phyloP scores from a whole-genome alignment of 2,888 invertebrate species.

The Orgyia antiqua region DNA sequence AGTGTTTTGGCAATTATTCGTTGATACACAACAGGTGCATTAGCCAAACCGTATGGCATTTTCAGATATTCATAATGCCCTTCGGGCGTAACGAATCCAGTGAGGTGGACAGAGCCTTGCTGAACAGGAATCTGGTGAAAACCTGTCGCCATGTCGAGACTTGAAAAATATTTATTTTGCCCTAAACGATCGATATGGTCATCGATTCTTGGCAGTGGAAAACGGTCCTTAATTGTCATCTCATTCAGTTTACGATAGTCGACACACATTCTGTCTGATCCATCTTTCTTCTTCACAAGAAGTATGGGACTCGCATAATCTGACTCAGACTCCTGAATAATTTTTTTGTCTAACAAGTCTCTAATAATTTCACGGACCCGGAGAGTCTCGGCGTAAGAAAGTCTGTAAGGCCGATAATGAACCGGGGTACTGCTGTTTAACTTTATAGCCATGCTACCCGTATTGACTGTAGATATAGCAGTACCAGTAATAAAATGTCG shows the following conservation, averaged over 20 bases:
- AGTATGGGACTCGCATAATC: neutral
- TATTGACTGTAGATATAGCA: neutral
- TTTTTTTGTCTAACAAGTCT: neutral
- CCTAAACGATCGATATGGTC: no score
- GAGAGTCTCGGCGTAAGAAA: neutral
- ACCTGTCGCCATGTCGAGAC: no score
- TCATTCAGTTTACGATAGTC: slow-evolving; percentile 12
- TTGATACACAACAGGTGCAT: no score
- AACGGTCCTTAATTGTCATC: slow-evolving; percentile 7
- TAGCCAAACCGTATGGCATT: no score
- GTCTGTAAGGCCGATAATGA: neutral
- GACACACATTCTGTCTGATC: no score
- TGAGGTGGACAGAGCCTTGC: no score
- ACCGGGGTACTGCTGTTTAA: neutral
- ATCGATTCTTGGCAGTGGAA: no score
- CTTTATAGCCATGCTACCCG: neutral
- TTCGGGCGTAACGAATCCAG: no score
- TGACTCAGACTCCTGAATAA: neutral
- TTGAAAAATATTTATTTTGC: no score
- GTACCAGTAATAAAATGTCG: neutral
- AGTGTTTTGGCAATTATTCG: no score
- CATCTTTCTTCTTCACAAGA: slow-evolving; percentile 2
- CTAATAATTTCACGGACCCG: neutral
- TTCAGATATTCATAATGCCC: no score
- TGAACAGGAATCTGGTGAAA: no score